Base-by-base conservation (phyloP, 1,140 invertebrate genomes). In the Pissodes strobi region DNA sequence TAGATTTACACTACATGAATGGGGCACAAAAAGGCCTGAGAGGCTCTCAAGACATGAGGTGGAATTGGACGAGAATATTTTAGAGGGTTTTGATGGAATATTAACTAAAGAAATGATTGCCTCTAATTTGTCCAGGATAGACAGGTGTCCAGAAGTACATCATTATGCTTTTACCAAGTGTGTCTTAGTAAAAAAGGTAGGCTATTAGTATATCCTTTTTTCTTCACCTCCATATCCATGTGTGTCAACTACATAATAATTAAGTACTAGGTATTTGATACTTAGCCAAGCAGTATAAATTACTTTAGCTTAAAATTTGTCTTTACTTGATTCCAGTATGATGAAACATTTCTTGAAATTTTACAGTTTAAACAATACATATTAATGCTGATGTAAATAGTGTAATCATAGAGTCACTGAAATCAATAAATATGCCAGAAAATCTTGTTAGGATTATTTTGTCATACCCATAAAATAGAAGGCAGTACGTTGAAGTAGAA, bases 131-230 rank as follows among this genome's bases (percentile, higher is more conserved):
- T 71, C 69, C 1, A 71, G 64, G 49, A 43, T 72, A 39, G 72
- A 69, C 19, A 18, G 30, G 21, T 68, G 53, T 23, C 72, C 72
- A 8, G 48, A 59, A 39, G 48, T 48, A 58, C 15, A 52, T 10
- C 38, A 68, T 45, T 70, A 67, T 53, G 70, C 64, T 15, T 55
- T 71, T 30, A 67, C 59, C 21, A 74, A 72, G 66, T 67, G 61
- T 22, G 51, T 62, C 13, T 48, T 72, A 27, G 17, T 3, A 2
- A 48, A 71, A 12, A 69, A 67, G 62, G 69, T 71, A 49, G 18
- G 19, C 12, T 19, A n/a, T 38, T 10, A 37, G n/a, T 37, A 38
- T 27, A 8, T 51, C 2, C 2, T n/a, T n/a, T n/a, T n/a, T n/a
- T n/a, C n/a, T n/a, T n/a, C n/a, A n/a, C n/a, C n/a, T n/a, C 41